phyloP scores from a whole-genome alignment of 2,113 vertebrate genomes.

The Hippocampus mohnikei region DNA sequence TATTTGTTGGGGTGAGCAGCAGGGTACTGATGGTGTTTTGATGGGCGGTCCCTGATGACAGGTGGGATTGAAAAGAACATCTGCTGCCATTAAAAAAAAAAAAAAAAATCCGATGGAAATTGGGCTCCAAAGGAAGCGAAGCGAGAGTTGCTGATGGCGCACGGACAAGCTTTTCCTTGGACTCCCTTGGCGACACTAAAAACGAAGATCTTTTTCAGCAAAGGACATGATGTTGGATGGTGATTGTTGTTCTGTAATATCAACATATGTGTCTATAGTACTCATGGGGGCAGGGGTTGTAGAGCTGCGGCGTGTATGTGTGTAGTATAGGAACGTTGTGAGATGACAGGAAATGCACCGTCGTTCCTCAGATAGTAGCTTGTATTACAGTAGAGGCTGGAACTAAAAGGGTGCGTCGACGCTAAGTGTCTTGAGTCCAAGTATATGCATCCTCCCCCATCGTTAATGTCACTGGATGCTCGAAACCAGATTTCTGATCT shows the following conservation, averaged over 20 bases:
- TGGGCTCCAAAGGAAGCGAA: conserved; percentile 18
- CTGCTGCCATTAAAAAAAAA: conserved; percentile 48
- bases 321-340: no score
- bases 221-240: neutral
- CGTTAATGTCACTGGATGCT: no score
- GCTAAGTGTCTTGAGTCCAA: no score
- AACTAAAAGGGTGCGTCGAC: no score
- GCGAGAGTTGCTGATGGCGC: conserved; percentile 31
- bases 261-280: neutral
- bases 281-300: no score
- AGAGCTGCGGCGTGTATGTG: no score
- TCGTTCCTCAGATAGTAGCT: no score
- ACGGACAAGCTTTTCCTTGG: conserved; percentile 9
- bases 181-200: conserved; percentile 5
- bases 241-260: neutral
- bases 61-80: conserved; percentile 49
- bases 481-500: no score
- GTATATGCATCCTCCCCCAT: no score
- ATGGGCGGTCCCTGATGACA: conserved; percentile 49
- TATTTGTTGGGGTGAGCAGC: conserved; percentile 49
- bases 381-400: no score
- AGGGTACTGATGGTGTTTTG: conserved; percentile 60
- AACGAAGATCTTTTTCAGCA: conserved; percentile 4
- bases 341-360: no score
- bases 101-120: conserved; percentile 26